A percentile compares a stretch with the other conserved stretches of the same genome.
Conservation (phyloP, 1,140 invertebrate genomes). For the Lasioglossum baleicum region DNA sequence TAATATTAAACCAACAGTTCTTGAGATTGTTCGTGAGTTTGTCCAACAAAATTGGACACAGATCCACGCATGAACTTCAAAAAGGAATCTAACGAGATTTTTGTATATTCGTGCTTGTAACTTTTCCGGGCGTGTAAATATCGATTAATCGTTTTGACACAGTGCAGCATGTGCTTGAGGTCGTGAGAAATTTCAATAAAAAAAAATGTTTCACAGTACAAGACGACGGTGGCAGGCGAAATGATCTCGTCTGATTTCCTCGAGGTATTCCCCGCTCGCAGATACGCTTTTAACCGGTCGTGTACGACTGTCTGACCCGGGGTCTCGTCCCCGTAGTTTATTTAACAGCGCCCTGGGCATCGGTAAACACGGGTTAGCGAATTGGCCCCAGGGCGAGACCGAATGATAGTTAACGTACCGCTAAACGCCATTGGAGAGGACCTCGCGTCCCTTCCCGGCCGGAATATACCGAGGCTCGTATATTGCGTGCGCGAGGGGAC, state of each 20-base stretch:
- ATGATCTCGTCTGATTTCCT: constrained; percentile 12
- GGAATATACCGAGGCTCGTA: constrained; percentile 63
- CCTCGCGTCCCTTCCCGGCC: constrained; percentile 53
- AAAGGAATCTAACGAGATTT: too few relatives aligned
- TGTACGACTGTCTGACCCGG: constrained; percentile 60
- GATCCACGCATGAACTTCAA: too few relatives aligned
- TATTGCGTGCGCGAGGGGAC: constrained; percentile 75
- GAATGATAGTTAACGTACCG: constrained; percentile 80
- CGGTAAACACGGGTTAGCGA: constrained; percentile 80
- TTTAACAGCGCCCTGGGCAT: constrained; percentile 79
- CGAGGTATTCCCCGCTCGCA: constrained; percentile 27
- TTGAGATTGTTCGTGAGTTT: too few relatives aligned
- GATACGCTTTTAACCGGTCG: constrained; percentile 62
- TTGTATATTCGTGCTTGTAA: too few relatives aligned
- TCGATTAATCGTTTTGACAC: too few relatives aligned
- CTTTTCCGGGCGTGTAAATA: too few relatives aligned
- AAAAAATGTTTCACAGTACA: background rate
- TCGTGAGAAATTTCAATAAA: too few relatives aligned
- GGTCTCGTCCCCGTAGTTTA: constrained; percentile 74
- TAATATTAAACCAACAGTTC: too few relatives aligned
- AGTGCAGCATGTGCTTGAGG: too few relatives aligned
- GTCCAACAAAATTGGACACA: too few relatives aligned
- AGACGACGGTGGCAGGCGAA: background rate
- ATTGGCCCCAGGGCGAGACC: constrained; percentile 78
- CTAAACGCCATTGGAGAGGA: constrained; percentile 79